Evolutionary conservation across 1,140 invertebrate species (phyloP), one percentile per base, ranked within the genome.

Genomic region (Neodiprion lecontei): DNA sequence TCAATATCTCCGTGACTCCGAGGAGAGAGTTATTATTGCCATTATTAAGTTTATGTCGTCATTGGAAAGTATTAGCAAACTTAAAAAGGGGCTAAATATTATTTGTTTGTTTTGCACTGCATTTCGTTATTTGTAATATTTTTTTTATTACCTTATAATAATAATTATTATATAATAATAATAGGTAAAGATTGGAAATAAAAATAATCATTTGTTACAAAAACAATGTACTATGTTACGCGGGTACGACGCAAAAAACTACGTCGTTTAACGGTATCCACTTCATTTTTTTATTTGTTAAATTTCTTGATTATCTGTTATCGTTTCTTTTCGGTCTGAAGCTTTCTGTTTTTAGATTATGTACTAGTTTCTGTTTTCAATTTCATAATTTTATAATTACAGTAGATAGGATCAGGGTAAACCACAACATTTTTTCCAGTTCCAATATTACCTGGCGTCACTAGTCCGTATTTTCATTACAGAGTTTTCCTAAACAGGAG

Each of bases 191-290:
- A 77, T 79, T 75, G 77, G 79, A 75, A 81, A 80, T 80, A 82
- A 80, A 81, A 82, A 81, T 83, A 83, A 78, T 79, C 47, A 78
- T 79, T 84, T 81, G 81, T 82, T 78, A 83, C 80, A 82, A 82
- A 82, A 79, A 79, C 76, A 80, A 78, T 78, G 74, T 76, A 74
- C 75, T 81, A 77, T 80, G 66, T 78, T 79, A 77, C 69, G 75
- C 79, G 74, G 73, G 74, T 76, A 78, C 70, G 70, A 75, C 76
- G 72, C 72, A 68, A 68, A 68, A 68, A 68, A 68, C 21, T 17
- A 17, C n/a, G 28, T 21, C 67, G 67, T 28, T 68, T 21, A 68
- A 17, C n/a, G 28, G 9, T 21, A 21, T 68, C 67, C 67, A 68
- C 67, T 21, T 68, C n/a, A 11, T 61, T 61, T 61, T 61, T 61